These are phyloP conservation scores for Centropristis striata DNA, from an alignment of 2,113 vertebrate genomes.

Conservation along the genomic window DNA sequence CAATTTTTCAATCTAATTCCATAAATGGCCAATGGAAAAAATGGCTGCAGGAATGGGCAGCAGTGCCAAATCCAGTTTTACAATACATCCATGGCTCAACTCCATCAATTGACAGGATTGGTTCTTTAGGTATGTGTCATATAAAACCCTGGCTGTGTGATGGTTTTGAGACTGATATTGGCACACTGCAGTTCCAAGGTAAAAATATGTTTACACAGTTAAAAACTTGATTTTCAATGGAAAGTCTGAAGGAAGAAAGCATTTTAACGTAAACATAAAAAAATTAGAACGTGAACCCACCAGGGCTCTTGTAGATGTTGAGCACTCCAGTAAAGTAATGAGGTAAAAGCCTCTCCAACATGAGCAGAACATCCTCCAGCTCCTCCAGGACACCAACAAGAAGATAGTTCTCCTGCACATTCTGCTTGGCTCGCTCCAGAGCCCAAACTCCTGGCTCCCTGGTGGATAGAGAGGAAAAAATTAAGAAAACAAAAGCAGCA, in stretches of 20 bases:
- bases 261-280: too few species aligned
- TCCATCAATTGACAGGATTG: too few species aligned
- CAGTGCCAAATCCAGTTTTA: too few species aligned
- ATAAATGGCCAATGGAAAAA: too few species aligned
- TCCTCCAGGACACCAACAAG: slow-evolving; percentile 98
- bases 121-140: too few species aligned
- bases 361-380: slow-evolving; percentile 96
- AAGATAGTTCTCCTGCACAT: slow-evolving; percentile 97
- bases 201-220: not conserved
- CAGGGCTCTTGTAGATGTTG: slow-evolving; percentile 97
- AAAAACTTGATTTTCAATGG: not conserved
- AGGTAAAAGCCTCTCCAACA: slow-evolving; percentile 98
- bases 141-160: too few species aligned
- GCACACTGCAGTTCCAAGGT: too few species aligned
- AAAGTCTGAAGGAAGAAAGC: too few species aligned
- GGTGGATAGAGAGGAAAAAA: not conserved
- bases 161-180: too few species aligned
- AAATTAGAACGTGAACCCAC: slow-evolving; percentile 73
- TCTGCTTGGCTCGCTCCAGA: slow-evolving; percentile 95
- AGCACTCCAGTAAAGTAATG: slow-evolving; percentile 98
- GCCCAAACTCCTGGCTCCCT: slow-evolving; percentile 98
- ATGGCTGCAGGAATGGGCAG: too few species aligned
- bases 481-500: not conserved
- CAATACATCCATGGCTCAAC: too few species aligned
- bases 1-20: too few species aligned